A percentile compares a stretch with the other conserved stretches of the same genome.
Evolutionary conservation across 2,888 invertebrate genomes (phyloP).

Genomic region (Petrophora chlorosata): DNA sequence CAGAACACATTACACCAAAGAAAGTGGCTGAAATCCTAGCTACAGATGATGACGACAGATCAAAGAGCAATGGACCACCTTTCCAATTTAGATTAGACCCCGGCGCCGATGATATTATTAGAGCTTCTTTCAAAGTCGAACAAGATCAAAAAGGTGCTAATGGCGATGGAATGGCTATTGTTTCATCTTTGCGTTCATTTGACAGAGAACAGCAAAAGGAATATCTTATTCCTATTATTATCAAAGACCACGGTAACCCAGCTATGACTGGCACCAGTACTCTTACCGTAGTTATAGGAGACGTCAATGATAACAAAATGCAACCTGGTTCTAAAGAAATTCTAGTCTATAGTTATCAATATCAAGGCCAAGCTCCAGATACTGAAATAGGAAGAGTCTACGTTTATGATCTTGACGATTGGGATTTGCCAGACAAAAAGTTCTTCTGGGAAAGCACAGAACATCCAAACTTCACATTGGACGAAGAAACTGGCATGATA

Average conservation of each 20-base stretch:
- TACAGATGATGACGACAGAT: constrained; percentile 96
- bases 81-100: constrained; percentile 97
- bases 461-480: constrained; percentile 93
- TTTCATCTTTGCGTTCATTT: constrained; percentile 96
- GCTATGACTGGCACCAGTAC: constrained; percentile 98
- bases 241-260: constrained; percentile 98
- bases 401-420: constrained; percentile 98
- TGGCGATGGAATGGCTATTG: constrained; percentile 98
- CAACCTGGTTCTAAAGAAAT: constrained; percentile 98
- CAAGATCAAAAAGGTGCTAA: constrained; percentile 99
- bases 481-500: constrained; percentile 97
- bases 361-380: constrained; percentile 94
- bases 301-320: constrained; percentile 99
- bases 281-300: constrained; percentile 97
- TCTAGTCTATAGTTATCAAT: constrained; percentile 98
- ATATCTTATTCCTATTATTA: constrained; percentile 97
- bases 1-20: constrained; percentile 95
- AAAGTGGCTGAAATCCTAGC: constrained; percentile 97
- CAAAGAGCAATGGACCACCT: constrained; percentile 98
- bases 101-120: constrained; percentile 95
- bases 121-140: constrained; percentile 97
- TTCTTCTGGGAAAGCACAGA: constrained; percentile 96
- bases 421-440: constrained; percentile 98
- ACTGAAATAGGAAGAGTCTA: constrained; percentile 97
- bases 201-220: constrained; percentile 98